Evolutionary conservation across 2,113 vertebrate genomes (phyloP).

Genomic region (Podilymbus podiceps): DNA sequence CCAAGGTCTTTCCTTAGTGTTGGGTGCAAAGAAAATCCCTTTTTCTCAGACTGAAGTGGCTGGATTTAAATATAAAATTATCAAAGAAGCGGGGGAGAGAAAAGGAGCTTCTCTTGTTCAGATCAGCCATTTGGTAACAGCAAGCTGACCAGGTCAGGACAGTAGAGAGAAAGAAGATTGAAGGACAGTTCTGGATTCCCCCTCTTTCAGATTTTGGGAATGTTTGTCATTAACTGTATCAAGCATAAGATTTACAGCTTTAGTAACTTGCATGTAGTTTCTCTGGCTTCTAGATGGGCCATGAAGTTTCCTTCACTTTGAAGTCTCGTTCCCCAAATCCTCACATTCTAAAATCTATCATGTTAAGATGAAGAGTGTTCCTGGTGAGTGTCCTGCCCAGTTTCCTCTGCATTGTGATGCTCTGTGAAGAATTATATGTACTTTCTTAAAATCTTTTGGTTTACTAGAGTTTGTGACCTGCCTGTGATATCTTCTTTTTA

Average conservation of each 20-base stretch:
- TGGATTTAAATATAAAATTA: neutral
- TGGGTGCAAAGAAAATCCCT: neutral
- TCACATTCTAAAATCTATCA: too few species aligned
- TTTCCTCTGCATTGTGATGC: neutral
- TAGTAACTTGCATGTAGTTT: neutral
- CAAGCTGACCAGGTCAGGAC: neutral
- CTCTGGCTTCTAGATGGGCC: neutral
- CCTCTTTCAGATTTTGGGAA: neutral
- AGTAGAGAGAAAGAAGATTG: neutral
- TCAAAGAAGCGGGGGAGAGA: neutral
- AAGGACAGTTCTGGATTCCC: neutral
- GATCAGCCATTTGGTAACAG: accelerated
- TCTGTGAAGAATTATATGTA: neutral
- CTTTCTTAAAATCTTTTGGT: neutral
- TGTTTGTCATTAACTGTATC: neutral
- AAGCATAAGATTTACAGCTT: neutral
- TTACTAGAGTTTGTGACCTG: neutral
- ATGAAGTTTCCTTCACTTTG: neutral
- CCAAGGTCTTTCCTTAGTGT: neutral
- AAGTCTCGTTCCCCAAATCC: neutral
- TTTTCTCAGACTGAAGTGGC: neutral
- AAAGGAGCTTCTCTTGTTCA: neutral
- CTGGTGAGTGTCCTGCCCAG: neutral
- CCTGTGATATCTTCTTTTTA: neutral
- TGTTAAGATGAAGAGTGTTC: neutral